Base-by-base conservation (phyloP, 2,797 vertebrate genomes). In the Pagetopsis macropterus region DNA sequence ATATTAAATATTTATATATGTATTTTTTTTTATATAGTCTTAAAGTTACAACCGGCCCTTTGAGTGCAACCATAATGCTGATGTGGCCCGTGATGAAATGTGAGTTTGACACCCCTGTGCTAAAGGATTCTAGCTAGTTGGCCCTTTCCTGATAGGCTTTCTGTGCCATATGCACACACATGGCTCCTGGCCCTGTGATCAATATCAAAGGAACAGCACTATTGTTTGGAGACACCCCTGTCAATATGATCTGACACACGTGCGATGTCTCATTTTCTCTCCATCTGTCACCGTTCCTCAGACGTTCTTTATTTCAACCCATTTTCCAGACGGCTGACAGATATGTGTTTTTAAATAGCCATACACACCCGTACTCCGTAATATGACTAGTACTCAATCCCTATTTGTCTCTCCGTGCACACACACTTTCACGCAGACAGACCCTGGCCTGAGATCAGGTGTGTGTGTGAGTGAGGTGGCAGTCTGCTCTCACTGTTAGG, bases 401-500 rank as follows among this genome's bases (percentile, higher is more conserved):
- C 2, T 68, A 56, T 52, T 8, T 16, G 9, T 71, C 16, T 56
- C 2, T 23, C 21, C 3, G 9, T 45, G 6, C 10, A 31, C 63
- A 41, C 50, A 37, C 56, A 58, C 58, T 12, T 63, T 46, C 57
- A 61, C 55, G 27, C 45, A 49, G 8, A 33, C 4, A n/a, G 10
- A 70, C 50, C 2, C 46, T 81, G 76, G 62, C 65, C 51, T 48
- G 75, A 79, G 81, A 78, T 84, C 70, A 74, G 82, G 78, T 85
- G 75, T 27, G 78, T 85, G 82, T 71, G 65, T 69, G 79, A 73
- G 41, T 70, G 75, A 78, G 75, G 86, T 81, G 78, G 66, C 87
- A 81, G 90, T 45, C 85, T 89, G 90, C 64, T 70, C 84, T 83
- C 86, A 58, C 87, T 75, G 80, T 85, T 61, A 61, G 81, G 63